Base-by-base conservation (phyloP, 1,140 invertebrate genomes). In the Eupeodes corollae region DNA sequence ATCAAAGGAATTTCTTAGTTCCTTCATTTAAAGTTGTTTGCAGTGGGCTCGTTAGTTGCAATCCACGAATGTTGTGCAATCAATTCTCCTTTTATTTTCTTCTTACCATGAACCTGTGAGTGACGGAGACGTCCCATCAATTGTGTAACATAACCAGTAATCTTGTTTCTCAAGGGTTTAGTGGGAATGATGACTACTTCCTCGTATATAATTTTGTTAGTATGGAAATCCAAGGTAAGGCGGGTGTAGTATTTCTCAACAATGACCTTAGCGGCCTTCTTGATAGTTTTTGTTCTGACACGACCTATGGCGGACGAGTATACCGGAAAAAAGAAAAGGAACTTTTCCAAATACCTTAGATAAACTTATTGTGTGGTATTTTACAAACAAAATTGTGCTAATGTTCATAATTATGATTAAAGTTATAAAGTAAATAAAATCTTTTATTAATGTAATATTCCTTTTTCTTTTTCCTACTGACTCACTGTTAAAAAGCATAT, bases 171-270 rank as follows among this genome's bases (percentile, higher is more conserved):
- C 44, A 99, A 75, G 51, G 91, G 87, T 74, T 99, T 99, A 56
- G 86, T 94, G 15, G 95, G 95, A 70, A 99, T 97, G 56, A 98
- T 93, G 44, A 96, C 96, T 49, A 99, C 95, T 79, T 99, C 96
- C 69, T 99, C 96, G 70, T 93, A 98, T 76, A 99, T 91, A 51
- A 95, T 82, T 70, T 99, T 99, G 73, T 99, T 99, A 40, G 93
- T 98, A 69, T 99, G 93, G 71, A 99, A 99, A 73, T 99, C 96
- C 53, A 94, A 74, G 31, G 94, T 98, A 51, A 99, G 74, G 51
- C 89, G 82, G 41, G 93, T 96, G 75, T 99, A 99, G 70, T 99
- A 99, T 70, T 99, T 98, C 72, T 99, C 96, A 70, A 99, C 99
- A 57, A 99, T 98, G 42, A 96, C 86, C 63, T 95, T 86, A n/a